These are phyloP conservation scores for Dasyprocta punctata DNA, from an alignment of 2,113 vertebrate genomes.

Conservation along the genomic window DNA sequence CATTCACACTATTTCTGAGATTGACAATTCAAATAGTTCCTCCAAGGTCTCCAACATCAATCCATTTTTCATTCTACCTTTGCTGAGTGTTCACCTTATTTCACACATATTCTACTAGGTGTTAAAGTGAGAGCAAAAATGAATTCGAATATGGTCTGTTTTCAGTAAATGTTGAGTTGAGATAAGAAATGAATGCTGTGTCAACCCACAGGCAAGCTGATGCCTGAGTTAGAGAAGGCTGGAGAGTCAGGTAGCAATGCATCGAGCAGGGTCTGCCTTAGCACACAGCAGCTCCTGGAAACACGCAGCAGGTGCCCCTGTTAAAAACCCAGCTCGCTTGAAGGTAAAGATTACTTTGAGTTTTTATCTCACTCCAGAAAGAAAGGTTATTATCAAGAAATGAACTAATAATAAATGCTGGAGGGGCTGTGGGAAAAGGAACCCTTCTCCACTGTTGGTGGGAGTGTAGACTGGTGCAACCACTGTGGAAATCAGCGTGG, in stretches of 20 bases:
- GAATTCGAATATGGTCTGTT: neutral
- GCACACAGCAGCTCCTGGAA: neutral
- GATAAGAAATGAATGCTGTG: neutral
- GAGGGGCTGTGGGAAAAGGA: too few species aligned
- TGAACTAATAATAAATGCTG: too few species aligned
- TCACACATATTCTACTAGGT: neutral
- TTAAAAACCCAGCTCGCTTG: neutral
- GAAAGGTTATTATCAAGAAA: too few species aligned
- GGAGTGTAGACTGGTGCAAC: too few species aligned
- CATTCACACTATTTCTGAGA: neutral
- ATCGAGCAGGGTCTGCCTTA: neutral
- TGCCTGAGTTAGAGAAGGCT: neutral
- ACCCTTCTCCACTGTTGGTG: too few species aligned
- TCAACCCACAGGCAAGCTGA: neutral
- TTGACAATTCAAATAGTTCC: neutral
- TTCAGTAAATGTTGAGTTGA: neutral
- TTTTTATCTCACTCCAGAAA: too few species aligned
- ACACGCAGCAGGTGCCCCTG: neutral
- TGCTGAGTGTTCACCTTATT: neutral
- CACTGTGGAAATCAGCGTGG: too few species aligned
- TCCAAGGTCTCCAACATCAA: neutral
- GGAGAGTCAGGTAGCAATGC: neutral
- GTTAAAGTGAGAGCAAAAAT: neutral
- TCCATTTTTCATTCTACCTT: neutral
- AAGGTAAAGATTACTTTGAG: neutral